Percentiles rank a stretch among this genome's conserved stretches.
phyloP scores from a whole-genome alignment of 2,113 vertebrate genomes.

The Mustela nigripes region DNA sequence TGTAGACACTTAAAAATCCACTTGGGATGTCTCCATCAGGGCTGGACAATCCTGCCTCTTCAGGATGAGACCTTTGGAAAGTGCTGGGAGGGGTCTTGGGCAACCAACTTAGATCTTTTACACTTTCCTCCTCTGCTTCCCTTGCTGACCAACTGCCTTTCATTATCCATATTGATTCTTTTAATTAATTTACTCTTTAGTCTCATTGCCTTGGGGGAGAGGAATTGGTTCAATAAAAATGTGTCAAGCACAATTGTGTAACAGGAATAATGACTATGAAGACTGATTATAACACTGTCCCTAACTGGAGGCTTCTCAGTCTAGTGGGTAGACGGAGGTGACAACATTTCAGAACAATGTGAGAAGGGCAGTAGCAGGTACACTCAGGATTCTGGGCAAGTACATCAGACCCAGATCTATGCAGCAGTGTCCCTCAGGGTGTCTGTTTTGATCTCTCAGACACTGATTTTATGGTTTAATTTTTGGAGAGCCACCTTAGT shows the following conservation, averaged over 20 bases:
- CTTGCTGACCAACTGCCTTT: neutral
- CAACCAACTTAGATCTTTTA: neutral
- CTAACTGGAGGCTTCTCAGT: neutral
- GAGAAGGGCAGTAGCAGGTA: neutral
- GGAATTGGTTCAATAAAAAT: slow-evolving; percentile 6
- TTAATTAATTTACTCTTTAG: neutral
- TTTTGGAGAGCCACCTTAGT: neutral
- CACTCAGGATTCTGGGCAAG: neutral
- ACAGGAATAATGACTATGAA: neutral
- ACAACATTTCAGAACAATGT: neutral
- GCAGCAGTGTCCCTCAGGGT: fast-evolving
- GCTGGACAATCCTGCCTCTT: neutral
- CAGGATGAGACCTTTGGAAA: neutral
- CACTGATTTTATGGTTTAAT: neutral
- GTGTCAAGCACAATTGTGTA: neutral
- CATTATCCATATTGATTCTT: neutral
- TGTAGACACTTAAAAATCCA: neutral
- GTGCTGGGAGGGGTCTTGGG: neutral
- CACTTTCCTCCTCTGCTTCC: neutral
- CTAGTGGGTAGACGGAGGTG: neutral
- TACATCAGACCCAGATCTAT: neutral
- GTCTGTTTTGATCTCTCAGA: neutral
- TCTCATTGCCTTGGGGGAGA: slow-evolving; percentile 6
- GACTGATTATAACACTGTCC: neutral
- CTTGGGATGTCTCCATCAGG: no score